These are phyloP conservation scores for Nymphalis polychloros DNA, from an alignment of 2,888 invertebrate species.

Conservation along the genomic window DNA sequence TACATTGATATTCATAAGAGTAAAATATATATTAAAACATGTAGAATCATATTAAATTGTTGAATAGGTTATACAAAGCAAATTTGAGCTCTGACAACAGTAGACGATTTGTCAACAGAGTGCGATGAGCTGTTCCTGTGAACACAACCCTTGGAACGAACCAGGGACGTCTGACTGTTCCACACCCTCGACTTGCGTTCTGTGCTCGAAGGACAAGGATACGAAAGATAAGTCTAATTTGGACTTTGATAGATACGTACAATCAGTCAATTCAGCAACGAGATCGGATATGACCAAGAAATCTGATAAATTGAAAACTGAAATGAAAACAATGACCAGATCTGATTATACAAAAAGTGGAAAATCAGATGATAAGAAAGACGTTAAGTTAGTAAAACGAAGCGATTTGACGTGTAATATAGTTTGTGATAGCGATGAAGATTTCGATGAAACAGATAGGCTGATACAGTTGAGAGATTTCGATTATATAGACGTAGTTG, in stretches of 20 bases:
- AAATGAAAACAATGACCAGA: slow-evolving; percentile 43
- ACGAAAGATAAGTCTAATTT: slow-evolving; percentile 6
- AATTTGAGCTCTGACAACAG: slow-evolving; percentile 45
- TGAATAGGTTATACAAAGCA: neutral
- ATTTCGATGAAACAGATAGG: slow-evolving; percentile 64
- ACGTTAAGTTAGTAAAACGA: slow-evolving; percentile 44
- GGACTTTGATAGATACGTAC: neutral
- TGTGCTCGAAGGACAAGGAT: slow-evolving; percentile 58
- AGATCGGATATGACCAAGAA: neutral
- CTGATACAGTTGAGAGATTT: slow-evolving; percentile 62
- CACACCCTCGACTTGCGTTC: slow-evolving; percentile 68
- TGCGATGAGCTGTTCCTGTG: slow-evolving; percentile 60
- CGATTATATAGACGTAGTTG: slow-evolving; percentile 69
- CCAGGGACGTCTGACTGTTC: slow-evolving; percentile 54
- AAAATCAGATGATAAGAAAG: slow-evolving; percentile 48
- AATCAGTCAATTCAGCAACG: neutral
- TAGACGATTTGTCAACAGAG: slow-evolving; percentile 70
- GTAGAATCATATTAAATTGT: no score
- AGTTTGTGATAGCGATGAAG: slow-evolving; percentile 62
- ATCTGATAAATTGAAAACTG: neutral
- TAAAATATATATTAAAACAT: no score
- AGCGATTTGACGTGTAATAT: slow-evolving; percentile 50
- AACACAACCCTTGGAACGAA: slow-evolving; percentile 50
- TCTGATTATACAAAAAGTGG: slow-evolving; percentile 51
- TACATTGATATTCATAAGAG: no score